Conservation (phyloP, 2,888 invertebrate genomes). For the Physocephala rufipes region DNA sequence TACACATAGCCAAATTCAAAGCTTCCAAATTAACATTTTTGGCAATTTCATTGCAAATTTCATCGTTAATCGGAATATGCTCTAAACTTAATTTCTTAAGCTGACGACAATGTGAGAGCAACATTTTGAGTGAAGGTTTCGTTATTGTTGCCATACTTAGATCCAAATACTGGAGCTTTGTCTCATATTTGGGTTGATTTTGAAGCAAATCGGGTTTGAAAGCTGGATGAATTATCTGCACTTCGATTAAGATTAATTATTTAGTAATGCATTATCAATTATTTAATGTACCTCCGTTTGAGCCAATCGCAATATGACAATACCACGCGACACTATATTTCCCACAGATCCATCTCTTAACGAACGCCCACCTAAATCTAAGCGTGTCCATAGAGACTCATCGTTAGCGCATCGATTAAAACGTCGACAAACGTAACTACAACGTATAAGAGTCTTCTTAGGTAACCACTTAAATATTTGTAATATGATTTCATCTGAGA, state of each 20-base stretch:
- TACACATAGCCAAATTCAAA: conserved; percentile 85
- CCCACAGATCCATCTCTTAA: conserved; percentile 77
- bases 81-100: conserved; percentile 88
- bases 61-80: conserved; percentile 73
- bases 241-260: conserved; percentile 20
- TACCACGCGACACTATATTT: conserved; percentile 79
- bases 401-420: conserved; percentile 84
- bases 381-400: conserved; percentile 84
- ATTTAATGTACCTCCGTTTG: conserved; percentile 74
- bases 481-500: conserved; percentile 89
- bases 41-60: conserved; percentile 75
- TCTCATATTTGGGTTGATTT: conserved; percentile 63
- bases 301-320: conserved; percentile 79
- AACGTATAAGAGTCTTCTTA: conserved; percentile 76
- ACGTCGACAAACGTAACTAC: conserved; percentile 79
- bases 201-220: conserved; percentile 65
- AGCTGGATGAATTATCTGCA: conserved; percentile 67
- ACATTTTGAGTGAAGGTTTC: conserved; percentile 68
- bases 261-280: background rate
- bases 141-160: conserved; percentile 81
- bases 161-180: conserved; percentile 84
- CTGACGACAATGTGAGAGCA: conserved; percentile 74
- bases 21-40: conserved; percentile 76
- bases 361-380: conserved; percentile 80
- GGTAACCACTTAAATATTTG: conserved; percentile 85